Base-by-base conservation (phyloP, 2,888 invertebrate species). In the Laspeyria flexula region DNA sequence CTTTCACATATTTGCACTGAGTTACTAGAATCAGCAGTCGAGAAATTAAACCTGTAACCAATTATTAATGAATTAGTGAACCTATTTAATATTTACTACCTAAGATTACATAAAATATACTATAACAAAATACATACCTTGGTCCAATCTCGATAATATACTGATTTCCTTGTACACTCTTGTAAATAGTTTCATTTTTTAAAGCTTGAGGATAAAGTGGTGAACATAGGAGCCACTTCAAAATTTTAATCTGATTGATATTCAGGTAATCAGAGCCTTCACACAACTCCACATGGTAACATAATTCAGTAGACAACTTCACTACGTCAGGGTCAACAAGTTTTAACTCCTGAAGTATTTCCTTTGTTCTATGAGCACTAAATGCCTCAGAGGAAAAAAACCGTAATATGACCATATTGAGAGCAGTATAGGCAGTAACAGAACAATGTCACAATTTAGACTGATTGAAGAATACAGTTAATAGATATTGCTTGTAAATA, bases 21-120 rank as follows among this genome's bases (percentile, higher is more conserved):
- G 88, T 99, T 99, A 65, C 98, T 99, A 0, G 98, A 99, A 82
- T 97, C 97, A 0, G 99, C 96, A 30, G 99, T 99, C 11, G 98
- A 98, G 83, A 99, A 99, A 86, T 98, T 98, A 70, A 98, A 95
- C 68, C 98, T 96, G 79, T 27, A 53, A 51, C 35, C 53, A 52
- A 40, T 13, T n/a, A 21, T 10, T 12, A 35, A 7, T 11, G 9
- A 9, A 27, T 12, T 7, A 38, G 11, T 23, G 11, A 1, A 37
- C n/a, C n/a, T n/a, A n/a, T n/a, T n/a, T n/a, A n/a, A n/a, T n/a
- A n/a, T n/a, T n/a, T n/a, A n/a, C n/a, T n/a, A n/a, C n/a, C n/a
- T n/a, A n/a, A n/a, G n/a, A n/a, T n/a, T n/a, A n/a, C n/a, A n/a
- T n/a, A n/a, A n/a, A 25, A 38, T 23, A 1, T 21, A 38, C 23